These are phyloP conservation scores for Pelobates fuscus DNA, from an alignment of 2,113 vertebrate species.

Conservation along the genomic window DNA sequence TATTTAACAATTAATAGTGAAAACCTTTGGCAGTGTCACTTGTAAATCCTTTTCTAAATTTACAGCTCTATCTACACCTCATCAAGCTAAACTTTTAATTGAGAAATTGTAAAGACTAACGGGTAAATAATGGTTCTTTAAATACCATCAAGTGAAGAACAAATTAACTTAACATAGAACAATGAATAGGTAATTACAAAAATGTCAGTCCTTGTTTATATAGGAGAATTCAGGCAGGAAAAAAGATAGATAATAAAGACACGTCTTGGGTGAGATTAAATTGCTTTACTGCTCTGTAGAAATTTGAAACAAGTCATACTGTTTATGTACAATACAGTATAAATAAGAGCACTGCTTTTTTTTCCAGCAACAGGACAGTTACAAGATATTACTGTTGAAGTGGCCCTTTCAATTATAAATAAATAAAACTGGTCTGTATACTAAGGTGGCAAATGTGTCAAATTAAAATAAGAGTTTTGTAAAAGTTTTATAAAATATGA, in stretches of 20 bases:
- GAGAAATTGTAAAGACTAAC: constrained; percentile 70
- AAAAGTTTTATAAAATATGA: too few species aligned
- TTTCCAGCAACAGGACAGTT: too few species aligned
- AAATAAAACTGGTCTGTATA: too few species aligned
- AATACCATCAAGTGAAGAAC: constrained; percentile 75
- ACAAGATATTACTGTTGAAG: too few species aligned
- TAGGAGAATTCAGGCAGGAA: constrained; percentile 58
- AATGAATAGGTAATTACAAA: constrained; percentile 74
- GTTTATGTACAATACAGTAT: too few species aligned
- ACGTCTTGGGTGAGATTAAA: constrained; percentile 57
- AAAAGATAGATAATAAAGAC: constrained; percentile 52
- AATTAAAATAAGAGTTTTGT: too few species aligned
- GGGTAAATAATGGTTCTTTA: constrained; percentile 73
- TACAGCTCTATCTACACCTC: constrained; percentile 58
- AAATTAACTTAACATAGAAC: constrained; percentile 74
- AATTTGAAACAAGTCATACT: too few species aligned
- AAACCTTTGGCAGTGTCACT: constrained; percentile 31
- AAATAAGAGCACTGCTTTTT: too few species aligned
- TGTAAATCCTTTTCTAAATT: constrained; percentile 53
- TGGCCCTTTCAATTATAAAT: too few species aligned
- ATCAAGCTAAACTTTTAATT: constrained; percentile 70
- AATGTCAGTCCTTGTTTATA: constrained; percentile 70
- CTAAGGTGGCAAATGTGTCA: too few species aligned
- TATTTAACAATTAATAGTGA: constrained; percentile 43
- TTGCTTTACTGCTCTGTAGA: constrained; percentile 15